phyloP scores from a whole-genome alignment of 2,113 vertebrate genomes.

The Saccopteryx bilineata region DNA sequence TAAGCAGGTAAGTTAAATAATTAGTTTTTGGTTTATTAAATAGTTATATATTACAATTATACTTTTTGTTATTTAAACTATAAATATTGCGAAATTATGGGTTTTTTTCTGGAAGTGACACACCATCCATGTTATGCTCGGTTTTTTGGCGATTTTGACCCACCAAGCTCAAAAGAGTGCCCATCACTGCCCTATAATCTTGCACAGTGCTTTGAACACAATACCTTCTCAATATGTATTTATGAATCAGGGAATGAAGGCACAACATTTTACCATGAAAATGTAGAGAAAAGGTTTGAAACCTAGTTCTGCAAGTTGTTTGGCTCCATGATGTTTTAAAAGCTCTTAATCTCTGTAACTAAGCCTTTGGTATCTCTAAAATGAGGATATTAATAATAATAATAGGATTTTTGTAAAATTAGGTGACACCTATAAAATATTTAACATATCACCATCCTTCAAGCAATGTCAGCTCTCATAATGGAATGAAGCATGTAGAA shows the following conservation, averaged over 20 bases:
- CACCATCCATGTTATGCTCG: no score
- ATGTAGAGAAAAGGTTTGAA: neutral
- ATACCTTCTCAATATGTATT: neutral
- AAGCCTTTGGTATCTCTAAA: neutral
- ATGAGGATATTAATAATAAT: neutral
- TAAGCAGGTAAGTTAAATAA: no score
- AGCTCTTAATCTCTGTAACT: neutral
- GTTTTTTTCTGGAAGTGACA: no score
- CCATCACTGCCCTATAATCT: neutral
- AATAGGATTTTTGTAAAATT: neutral
- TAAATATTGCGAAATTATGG: no score
- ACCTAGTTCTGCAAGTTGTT: neutral
- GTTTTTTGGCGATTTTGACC: no score
- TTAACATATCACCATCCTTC: neutral
- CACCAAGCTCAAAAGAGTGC: no score
- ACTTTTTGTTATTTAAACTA: no score
- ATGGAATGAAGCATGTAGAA: no score
- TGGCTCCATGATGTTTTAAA: neutral
- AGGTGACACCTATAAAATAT: neutral
- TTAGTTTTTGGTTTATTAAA: no score
- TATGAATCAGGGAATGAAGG: conserved; percentile 1
- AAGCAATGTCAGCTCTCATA: neutral
- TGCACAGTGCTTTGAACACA: neutral
- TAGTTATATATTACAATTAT: no score
- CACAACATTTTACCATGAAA: neutral